Base-by-base conservation (phyloP, 2,113 vertebrate species). In the Craseonycteris thonglongyai region DNA sequence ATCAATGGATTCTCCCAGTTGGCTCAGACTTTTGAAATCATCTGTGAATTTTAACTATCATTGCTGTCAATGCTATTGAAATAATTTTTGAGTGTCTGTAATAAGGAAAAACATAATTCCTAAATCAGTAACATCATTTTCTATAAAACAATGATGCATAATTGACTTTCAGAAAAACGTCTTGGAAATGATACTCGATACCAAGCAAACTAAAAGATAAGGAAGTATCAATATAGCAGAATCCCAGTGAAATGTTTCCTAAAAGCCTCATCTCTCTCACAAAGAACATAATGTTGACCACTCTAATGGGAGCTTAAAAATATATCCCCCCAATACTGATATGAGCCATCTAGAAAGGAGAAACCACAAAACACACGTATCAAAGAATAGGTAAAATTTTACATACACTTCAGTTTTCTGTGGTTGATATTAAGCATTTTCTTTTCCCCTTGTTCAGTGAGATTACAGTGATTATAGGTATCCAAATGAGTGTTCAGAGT, bases 91-190 rank as follows among this genome's bases (percentile, higher is more conserved):
- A 68, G 56, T 83, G 8, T 35, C 74, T 96, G 79, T 87, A 69
- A 92, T 87, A 63, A 96, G 61, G 91, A 49, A 89, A 96, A 96
- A 87, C 14, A 93, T 96, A 94, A 94, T 95, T 96, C 93, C n/a
- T 81, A 88, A 96, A 94, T 45, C 81, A 97, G 22, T 63, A 78
- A 82, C 80, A 65, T 81, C 93, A 91, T 28, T 69, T 89, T 81
- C 58, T 88, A 33, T 65, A 79, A 94, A 97, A 95, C 71, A 19
- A 92, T 72, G 69, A n/a, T 90, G 6, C 59, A 15, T 68, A 49
- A 35, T 33, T 72, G 18, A 13, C 74, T 96, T 72, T 42, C 75
- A 96, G 14, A 22, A 90, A 78, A 63, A 97, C 75, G 0, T 19
- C 35, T 66, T 51, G 21, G 90, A 94, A 96, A 88, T 92, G 12